Conservation (phyloP, 1,140 invertebrate genomes). For the Drosophila albomicans region DNA sequence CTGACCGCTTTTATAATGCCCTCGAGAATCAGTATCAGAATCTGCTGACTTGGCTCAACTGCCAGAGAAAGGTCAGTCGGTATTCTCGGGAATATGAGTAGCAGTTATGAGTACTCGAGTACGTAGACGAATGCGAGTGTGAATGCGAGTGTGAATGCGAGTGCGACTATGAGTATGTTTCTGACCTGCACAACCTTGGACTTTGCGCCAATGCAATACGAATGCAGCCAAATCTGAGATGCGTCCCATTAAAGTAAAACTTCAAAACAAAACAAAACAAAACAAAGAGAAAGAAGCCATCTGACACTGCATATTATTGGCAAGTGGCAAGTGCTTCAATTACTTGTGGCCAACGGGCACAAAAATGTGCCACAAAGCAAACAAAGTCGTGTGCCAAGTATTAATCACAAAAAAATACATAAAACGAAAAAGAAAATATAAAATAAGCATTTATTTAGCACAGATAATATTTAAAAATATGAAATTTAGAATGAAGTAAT, state of each 20-base stretch:
- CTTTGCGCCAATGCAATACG: conserved; percentile 47
- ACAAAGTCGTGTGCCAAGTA: not conserved
- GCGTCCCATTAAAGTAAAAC: conserved; percentile 57
- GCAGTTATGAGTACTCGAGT: not conserved
- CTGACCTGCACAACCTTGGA: conserved; percentile 66
- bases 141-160: too few species aligned
- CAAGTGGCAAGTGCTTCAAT: conserved; percentile 12
- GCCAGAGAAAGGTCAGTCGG: conserved; percentile 8
- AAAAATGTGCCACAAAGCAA: conserved; percentile 8
- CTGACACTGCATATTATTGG: conserved; percentile 29
- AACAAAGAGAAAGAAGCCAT: not conserved
- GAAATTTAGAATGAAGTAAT: too few species aligned
- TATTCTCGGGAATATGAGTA: conserved; percentile 1
- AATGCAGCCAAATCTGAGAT: conserved; percentile 50
- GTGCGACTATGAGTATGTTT: conserved; percentile 7
- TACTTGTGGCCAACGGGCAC: not conserved
- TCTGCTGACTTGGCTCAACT: not conserved
- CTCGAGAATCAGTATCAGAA: conserved; percentile 3
- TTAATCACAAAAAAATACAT: conserved; percentile 5
- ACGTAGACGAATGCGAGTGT: conserved; percentile 1
- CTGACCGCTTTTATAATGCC: conserved; percentile 1
- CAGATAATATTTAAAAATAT: too few species aligned
- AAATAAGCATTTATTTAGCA: not conserved
- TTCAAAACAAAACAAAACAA: too few species aligned
- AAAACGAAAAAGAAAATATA: not conserved